Conservation (phyloP, 2,113 vertebrate species). For the Myotis lucifugus region DNA sequence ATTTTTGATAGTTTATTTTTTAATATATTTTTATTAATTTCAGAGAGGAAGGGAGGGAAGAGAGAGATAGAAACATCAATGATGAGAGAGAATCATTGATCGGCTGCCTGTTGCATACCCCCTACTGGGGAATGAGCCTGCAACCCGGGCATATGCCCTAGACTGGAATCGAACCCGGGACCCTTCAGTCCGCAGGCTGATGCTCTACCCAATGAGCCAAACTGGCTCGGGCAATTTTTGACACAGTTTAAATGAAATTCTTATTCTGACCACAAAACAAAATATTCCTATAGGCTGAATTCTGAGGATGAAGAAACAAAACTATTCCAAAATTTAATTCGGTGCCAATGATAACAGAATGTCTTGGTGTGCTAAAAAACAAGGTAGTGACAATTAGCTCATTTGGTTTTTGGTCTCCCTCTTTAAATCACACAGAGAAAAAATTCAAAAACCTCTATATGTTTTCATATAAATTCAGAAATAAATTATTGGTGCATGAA, state of each 20-base stretch:
- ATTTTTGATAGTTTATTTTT: not conserved
- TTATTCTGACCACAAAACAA: slow-evolving; percentile 44
- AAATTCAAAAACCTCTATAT: not conserved
- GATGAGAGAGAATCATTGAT: too few species aligned
- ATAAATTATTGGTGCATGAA: not conserved
- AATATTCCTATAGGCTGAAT: slow-evolving; percentile 21
- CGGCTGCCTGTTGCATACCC: too few species aligned
- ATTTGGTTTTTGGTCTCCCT: not conserved
- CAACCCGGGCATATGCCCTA: too few species aligned
- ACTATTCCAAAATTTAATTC: slow-evolving; percentile 18
- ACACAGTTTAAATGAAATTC: not conserved
- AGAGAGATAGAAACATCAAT: too few species aligned
- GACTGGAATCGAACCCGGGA: too few species aligned
- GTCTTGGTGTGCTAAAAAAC: not conserved
- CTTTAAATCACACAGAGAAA: slow-evolving; percentile 27
- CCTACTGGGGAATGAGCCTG: too few species aligned
- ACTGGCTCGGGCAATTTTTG: not conserved
- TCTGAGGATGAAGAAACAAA: slow-evolving; percentile 37
- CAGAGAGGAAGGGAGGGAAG: too few species aligned
- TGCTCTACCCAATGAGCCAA: too few species aligned
- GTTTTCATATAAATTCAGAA: slow-evolving; percentile 26
- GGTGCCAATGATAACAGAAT: not conserved
- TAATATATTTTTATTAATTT: too few species aligned
- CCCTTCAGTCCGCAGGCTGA: too few species aligned
- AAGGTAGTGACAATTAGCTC: not conserved